Conservation (phyloP, 2,888 invertebrate species). For the Macrophya alboannulata region DNA sequence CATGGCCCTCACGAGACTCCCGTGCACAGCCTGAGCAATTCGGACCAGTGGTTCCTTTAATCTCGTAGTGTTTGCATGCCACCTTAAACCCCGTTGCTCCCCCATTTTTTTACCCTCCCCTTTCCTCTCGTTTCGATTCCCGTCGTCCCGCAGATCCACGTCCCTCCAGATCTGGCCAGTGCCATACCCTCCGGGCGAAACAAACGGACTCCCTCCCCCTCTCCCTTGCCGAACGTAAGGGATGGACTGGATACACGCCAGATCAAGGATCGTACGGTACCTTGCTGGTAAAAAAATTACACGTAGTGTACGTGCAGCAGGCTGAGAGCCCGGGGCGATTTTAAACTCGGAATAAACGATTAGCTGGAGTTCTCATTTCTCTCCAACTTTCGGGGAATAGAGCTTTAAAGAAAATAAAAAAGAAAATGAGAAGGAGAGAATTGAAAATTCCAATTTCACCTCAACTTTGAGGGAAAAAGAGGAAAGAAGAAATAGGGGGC, state of each 20-base stretch:
- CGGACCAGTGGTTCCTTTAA: conserved; percentile 76
- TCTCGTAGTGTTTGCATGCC: conserved; percentile 79
- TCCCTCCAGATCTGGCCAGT: conserved; percentile 62
- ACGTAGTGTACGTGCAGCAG: neutral
- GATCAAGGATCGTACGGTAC: neutral
- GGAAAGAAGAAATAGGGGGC: conserved; percentile 59
- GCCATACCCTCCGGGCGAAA: conserved; percentile 63
- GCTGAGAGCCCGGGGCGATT: neutral
- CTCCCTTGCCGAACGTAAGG: conserved; percentile 61
- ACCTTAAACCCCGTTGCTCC: conserved; percentile 30
- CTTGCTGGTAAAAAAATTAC: neutral
- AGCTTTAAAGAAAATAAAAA: too few relatives aligned
- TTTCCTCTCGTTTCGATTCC: neutral
- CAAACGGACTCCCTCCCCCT: conserved; percentile 67
- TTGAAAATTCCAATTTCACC: conserved; percentile 21
- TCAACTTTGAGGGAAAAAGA: conserved; percentile 54
- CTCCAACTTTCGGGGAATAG: neutral
- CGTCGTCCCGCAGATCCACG: conserved; percentile 54
- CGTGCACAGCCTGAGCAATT: conserved; percentile 59
- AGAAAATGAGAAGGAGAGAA: conserved; percentile 37
- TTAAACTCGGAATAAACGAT: conserved; percentile 19
- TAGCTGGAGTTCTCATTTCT: neutral
- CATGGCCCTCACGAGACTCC: conserved; percentile 60
- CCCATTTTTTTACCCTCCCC: neutral
- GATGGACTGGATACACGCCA: conserved; percentile 30